These are phyloP conservation scores for Netelia fuscicornis DNA, from an alignment of 2,888 invertebrate species.

Conservation along the genomic window DNA sequence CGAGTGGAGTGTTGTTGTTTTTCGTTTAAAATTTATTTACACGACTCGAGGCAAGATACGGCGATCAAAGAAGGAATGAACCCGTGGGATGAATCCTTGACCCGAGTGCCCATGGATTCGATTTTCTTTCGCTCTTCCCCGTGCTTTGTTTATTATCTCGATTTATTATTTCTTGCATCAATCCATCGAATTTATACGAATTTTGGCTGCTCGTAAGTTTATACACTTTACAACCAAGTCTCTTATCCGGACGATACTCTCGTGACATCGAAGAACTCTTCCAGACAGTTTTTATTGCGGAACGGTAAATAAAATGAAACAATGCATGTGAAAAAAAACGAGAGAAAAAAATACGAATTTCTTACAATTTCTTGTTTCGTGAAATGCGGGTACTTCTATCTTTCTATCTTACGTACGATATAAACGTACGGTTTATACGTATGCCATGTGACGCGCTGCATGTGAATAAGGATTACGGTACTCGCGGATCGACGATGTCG, in stretches of 20 bases:
- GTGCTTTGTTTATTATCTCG: conserved; percentile 48
- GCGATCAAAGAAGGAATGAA: conserved; percentile 28
- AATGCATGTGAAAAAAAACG: neutral
- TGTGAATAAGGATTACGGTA: conserved; percentile 69
- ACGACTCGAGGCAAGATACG: conserved; percentile 13
- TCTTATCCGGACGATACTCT: conserved; percentile 55
- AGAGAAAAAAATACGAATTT: neutral
- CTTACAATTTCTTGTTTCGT: too few relatives aligned
- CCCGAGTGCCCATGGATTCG: conserved; percentile 33
- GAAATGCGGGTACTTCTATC: neutral
- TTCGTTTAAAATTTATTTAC: neutral
- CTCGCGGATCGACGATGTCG: conserved; percentile 17
- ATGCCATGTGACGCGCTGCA: conserved; percentile 46
- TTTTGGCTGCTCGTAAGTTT: conserved; percentile 25
- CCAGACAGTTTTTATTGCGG: conserved; percentile 19
- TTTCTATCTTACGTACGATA: neutral
- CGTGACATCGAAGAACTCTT: conserved; percentile 35
- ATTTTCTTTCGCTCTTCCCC: conserved; percentile 20
- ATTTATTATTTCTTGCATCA: conserved; percentile 34
- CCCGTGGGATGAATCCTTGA: conserved; percentile 39
- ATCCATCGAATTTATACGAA: conserved; percentile 57
- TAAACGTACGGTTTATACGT: neutral
- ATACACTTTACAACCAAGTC: neutral
- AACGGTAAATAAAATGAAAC: neutral
- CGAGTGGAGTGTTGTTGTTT: neutral